Conservation (phyloP, 2,797 vertebrate genomes). For the Melopsittacus undulatus region DNA sequence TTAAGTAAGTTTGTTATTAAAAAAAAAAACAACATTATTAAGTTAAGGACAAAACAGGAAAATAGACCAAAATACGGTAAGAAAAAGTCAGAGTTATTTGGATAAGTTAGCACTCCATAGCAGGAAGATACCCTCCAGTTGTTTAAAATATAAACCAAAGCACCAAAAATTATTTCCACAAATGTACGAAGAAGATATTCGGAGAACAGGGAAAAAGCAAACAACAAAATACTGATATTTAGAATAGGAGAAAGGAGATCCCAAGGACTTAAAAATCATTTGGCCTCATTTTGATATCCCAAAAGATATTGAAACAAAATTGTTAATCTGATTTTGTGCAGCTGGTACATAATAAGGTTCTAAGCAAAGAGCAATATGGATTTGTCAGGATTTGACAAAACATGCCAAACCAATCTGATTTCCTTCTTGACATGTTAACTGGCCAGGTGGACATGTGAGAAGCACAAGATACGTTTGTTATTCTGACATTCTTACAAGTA, state of each 20-base stretch:
- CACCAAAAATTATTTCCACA: not conserved
- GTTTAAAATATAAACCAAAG: not conserved
- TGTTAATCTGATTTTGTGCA: not conserved
- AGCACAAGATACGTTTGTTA: not conserved
- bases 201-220: not conserved
- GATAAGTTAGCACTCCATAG: not conserved
- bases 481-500: not conserved
- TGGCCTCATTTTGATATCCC: not conserved
- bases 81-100: not conserved
- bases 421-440: slow-evolving; percentile 1
- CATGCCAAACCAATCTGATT: not conserved
- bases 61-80: not conserved
- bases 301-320: not conserved
- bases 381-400: slow-evolving; percentile 54
- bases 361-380: slow-evolving; percentile 9
- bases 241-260: not conserved
- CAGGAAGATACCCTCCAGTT: not conserved
- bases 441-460: not conserved
- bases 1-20: not conserved
- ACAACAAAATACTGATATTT: not conserved
- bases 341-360: not conserved
- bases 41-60: not conserved
- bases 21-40: not conserved
- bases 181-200: not conserved
- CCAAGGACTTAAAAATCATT: not conserved